Evolutionary conservation across 2,113 vertebrate genomes (phyloP), one percentile per base, ranked within the genome.

Genomic region (Cavia aperea): DNA sequence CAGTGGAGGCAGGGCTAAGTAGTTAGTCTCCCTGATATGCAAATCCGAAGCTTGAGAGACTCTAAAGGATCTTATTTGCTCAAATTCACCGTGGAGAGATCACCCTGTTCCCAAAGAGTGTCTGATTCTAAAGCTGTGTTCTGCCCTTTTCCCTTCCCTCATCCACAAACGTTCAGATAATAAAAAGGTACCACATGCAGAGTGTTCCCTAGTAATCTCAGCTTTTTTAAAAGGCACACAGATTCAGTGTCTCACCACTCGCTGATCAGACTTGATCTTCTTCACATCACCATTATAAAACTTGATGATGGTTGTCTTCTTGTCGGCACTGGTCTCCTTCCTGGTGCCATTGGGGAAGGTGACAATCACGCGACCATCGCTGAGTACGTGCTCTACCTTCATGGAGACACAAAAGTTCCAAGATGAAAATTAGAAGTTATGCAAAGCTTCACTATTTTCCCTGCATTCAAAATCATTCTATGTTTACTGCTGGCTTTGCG

Each of bases 221-320:
- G 15, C 7, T n/a, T 36, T 43, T 31, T 10, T 6, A 29, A 13
- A 33, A 16, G 1, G 8, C 56, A 0, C 18, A 39, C 0, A 1
- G 6, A 9, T 10, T 2, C 3, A 2, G 2, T 0, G 10, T 39
- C 97, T 36, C 86, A 98, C 97, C 97, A 97, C 96, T 73, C 90
- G 98, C 81, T 97, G 97, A 49, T 98, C 97, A 18, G 97, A 95
- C 93, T 97, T 93, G 29, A 97, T 96, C 87, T 96, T 97, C 94
- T 98, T 98, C 93, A 98, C 10, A 39, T 98, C 98, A 31, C 98
- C 97, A 4, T 98, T 98, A 73, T 96, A 96, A 95, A 98, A 98
- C 0, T 87, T 95, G 56, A 98, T 95, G 0, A 68, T 89, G 11
- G 95, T 96, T 5, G 95, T 97, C 72, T 95, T 97, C 88, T 93